Conservation (phyloP, 2,113 vertebrate genomes). For the Hippopotamus amphibius region DNA sequence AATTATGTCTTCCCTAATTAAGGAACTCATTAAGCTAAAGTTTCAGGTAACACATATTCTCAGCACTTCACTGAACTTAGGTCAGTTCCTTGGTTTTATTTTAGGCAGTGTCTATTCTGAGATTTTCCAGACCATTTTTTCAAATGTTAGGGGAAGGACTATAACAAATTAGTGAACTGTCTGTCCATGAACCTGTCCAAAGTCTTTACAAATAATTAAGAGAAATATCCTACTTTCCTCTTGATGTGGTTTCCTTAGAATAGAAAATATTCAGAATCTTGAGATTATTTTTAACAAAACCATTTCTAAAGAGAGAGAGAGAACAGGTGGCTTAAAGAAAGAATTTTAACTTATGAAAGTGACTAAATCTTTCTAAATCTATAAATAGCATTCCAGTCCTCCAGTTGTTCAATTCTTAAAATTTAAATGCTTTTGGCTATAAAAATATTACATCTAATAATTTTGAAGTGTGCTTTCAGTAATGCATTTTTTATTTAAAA, state of each 20-base stretch:
- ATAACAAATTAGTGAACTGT: conserved; percentile 59
- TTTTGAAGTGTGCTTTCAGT: conserved; percentile 77
- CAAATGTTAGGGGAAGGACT: conserved; percentile 53
- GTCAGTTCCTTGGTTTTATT: conserved; percentile 59
- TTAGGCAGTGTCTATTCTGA: conserved; percentile 41
- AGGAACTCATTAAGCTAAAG: conserved; percentile 51
- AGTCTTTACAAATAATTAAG: conserved; percentile 70
- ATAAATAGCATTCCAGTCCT: conserved; percentile 66
- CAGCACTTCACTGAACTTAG: conserved; percentile 63
- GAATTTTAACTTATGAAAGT: conserved; percentile 70
- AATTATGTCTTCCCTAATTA: conserved; percentile 73
- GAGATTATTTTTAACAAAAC: conserved; percentile 72
- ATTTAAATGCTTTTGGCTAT: conserved; percentile 75
- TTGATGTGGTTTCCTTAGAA: conserved; percentile 37
- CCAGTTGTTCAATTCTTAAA: conserved; percentile 73
- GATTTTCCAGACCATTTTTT: conserved; percentile 49
- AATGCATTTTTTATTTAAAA: conserved; percentile 75
- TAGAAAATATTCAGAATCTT: conserved; percentile 50
- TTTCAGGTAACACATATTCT: conserved; percentile 71
- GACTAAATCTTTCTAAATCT: conserved; percentile 67
- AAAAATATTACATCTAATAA: conserved; percentile 82
- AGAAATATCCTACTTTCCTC: conserved; percentile 42
- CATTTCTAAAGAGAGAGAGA: conserved; percentile 52
- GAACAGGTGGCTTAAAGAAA: conserved; percentile 63
- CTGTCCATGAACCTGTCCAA: neutral